Conservation (phyloP, 2,113 vertebrate species). For the Micromys minutus region DNA sequence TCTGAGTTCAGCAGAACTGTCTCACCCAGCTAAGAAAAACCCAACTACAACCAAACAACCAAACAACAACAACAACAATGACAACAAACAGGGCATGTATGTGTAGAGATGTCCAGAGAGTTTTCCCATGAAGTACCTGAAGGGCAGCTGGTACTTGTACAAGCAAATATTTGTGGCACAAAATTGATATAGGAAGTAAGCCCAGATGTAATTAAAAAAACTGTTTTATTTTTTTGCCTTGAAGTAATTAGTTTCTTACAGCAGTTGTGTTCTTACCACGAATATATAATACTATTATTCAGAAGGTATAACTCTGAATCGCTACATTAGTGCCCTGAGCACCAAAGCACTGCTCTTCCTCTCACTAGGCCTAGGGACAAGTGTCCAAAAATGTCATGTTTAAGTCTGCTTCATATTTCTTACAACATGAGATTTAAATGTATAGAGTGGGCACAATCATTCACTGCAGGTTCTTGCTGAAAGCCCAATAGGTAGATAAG, state of each 20-base stretch:
- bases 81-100: background rate
- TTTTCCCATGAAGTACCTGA: background rate
- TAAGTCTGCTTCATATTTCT: slow-evolving; percentile 14
- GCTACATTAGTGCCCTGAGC: background rate
- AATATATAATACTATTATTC: background rate
- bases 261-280: background rate
- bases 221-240: background rate
- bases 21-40: background rate
- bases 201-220: background rate
- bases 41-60: background rate
- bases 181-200: background rate
- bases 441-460: background rate
- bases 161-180: background rate
- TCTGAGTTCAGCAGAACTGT: background rate
- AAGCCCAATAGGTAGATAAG: background rate
- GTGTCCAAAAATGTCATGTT: background rate
- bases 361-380: background rate
- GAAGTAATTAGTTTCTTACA: background rate
- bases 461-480: background rate
- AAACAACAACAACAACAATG: no score
- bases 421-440: background rate
- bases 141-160: background rate
- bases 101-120: background rate
- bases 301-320: background rate
- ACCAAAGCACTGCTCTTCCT: background rate